Evolutionary conservation across 1,140 invertebrate genomes (phyloP), one percentile per base, ranked within the genome.

Genomic region (Philaenus spumarius): DNA sequence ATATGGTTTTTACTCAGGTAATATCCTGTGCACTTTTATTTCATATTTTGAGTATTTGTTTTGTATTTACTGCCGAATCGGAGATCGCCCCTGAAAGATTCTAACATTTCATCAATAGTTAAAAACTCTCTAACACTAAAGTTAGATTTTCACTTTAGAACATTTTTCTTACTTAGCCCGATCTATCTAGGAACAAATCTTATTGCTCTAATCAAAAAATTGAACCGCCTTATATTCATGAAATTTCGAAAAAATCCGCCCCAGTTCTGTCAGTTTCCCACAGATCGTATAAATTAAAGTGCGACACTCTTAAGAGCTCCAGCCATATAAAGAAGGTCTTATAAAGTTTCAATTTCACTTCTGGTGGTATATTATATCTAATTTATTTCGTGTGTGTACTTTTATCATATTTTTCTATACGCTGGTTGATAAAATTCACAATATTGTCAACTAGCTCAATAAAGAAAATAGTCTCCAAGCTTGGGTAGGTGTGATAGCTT

Each of bases 51-150:
- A 68, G 60, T 71, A 72, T 64, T 71, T n/a, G n/a, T n/a, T 71
- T n/a, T 70, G 70, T 15, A 77, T 72, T 53, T 74, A 75, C 53
- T 72, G 69, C 56, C 67, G 58, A 46, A 74, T 73, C 48, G 63
- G 58, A 60, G 69, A 73, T 50, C 66, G 60, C 71, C 71, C 52
- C 67, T 43, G 65, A 73, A 75, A 26, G 57, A 39, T 42, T 63
- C 56, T 20, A 73, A 62, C 61, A 64, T 68, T 62, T 74, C 71
- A 65, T 73, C 71, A 50, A 72, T 67, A 11, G 64, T 67, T 1
- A 71, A n/a, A 45, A 48, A 50, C 35, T 57, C 46, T 26, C 57
- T 52, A 14, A 60, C 22, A 24, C 20, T 37, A 46, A 56, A 64
- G 58, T 65, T 61, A 56, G 69, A 58, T 60, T 64, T 50, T 47